Percentiles rank a stretch among this genome's conserved stretches.
phyloP scores from a whole-genome alignment of 92 coral and sea anemone genomes.

The Zoanthus sansibaricus region DNA sequence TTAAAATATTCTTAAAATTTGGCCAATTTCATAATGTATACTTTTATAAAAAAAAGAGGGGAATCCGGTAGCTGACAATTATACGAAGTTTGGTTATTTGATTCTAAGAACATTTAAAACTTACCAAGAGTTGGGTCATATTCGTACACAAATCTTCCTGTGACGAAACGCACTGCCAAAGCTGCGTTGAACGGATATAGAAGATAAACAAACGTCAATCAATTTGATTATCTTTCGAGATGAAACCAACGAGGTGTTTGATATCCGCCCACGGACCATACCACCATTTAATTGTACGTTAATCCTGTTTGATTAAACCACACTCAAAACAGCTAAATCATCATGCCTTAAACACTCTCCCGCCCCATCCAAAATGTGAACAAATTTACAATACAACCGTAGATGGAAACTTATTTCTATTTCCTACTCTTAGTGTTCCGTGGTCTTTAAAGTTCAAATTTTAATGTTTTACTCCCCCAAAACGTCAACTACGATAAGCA shows the following conservation, averaged over 20 bases:
- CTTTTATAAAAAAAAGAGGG: no score
- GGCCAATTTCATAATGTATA: no score
- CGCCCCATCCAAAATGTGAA: not conserved
- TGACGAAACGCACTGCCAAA: conserved; percentile 91
- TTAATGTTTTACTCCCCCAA: not conserved
- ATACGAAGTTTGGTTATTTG: no score
- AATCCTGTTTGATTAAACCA: conserved; percentile 13
- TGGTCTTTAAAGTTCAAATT: not conserved
- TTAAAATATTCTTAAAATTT: no score
- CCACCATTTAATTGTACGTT: not conserved
- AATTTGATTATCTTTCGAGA: conserved; percentile 49
- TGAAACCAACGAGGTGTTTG: conserved; percentile 40
- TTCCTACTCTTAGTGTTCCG: conserved; percentile 1
- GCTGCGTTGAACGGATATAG: conserved; percentile 61
- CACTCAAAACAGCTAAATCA: not conserved
- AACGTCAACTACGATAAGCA: not conserved
- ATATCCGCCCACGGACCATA: not conserved
- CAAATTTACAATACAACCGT: not conserved
- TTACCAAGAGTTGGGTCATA: conserved; percentile 97
- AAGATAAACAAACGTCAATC: conserved; percentile 66
- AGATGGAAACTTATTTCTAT: not conserved
- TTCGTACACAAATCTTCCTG: conserved; percentile 96
- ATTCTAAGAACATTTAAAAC: conserved; percentile 29
- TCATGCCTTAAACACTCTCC: not conserved
- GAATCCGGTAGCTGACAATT: not conserved